A percentile compares a stretch with the other conserved stretches of the same genome.
These are phyloP conservation scores for Drosophila nasuta DNA, from an alignment of 1,140 invertebrate species.

Conservation along the genomic window DNA sequence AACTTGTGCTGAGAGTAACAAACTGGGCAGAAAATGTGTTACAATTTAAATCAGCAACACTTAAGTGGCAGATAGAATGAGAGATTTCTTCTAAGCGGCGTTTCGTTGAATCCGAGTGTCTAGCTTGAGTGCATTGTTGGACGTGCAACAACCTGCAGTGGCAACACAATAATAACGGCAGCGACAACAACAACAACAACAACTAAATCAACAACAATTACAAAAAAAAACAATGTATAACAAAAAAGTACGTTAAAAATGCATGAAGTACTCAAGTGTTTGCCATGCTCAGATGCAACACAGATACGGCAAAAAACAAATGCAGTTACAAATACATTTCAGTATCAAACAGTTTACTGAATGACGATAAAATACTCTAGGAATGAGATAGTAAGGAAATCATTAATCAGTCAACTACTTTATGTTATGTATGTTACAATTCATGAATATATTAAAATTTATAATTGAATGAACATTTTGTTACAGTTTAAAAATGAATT, in stretches of 20 bases:
- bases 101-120: constrained; percentile 44
- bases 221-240: constrained; percentile 52
- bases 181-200: constrained; percentile 36
- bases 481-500: not conserved
- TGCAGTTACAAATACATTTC: constrained; percentile 20
- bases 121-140: constrained; percentile 71
- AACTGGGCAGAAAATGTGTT: constrained; percentile 50
- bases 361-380: not conserved
- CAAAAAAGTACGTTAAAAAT: constrained; percentile 57
- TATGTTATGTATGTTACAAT: no score
- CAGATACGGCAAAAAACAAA: constrained; percentile 27
- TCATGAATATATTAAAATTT: no score
- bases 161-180: constrained; percentile 27
- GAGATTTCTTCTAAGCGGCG: not conserved
- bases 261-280: constrained; percentile 72
- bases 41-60: constrained; percentile 35
- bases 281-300: constrained; percentile 37
- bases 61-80: constrained; percentile 23
- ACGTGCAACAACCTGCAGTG: constrained; percentile 64
- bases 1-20: constrained; percentile 55
- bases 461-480: no score
- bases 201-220: constrained; percentile 64
- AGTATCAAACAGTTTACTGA: not conserved
- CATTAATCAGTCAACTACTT: no score
- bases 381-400: no score